phyloP scores from a whole-genome alignment of 2,888 invertebrate genomes.

The Salpingus planirostris region DNA sequence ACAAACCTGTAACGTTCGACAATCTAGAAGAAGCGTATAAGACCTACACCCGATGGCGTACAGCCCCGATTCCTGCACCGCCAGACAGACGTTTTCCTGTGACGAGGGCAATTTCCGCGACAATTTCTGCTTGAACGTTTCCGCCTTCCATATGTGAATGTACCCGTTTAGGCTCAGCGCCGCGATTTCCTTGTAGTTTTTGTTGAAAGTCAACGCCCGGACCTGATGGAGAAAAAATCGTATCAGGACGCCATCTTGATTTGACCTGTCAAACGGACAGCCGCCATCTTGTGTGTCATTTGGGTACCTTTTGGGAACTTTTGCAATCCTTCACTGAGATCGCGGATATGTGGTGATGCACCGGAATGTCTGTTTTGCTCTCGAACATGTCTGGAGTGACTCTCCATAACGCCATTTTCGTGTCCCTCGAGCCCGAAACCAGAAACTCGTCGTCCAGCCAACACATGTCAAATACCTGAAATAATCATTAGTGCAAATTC shows the following conservation, averaged over 20 bases:
- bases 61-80: conserved; percentile 75
- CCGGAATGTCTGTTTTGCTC: conserved; percentile 44
- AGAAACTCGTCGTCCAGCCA: conserved; percentile 95
- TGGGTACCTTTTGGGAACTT: conserved; percentile 59
- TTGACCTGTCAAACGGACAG: conserved; percentile 1
- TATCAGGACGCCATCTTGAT: conserved; percentile 1
- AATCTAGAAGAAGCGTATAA: conserved; percentile 82
- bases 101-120: conserved; percentile 80
- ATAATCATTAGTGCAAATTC: too few species aligned
- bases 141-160: conserved; percentile 89
- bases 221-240: conserved; percentile 40
- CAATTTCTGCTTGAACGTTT: conserved; percentile 79
- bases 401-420: conserved; percentile 83
- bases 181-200: conserved; percentile 77
- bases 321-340: conserved; percentile 68
- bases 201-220: conserved; percentile 81
- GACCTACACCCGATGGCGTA: conserved; percentile 94
- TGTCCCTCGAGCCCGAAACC: conserved; percentile 89
- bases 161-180: conserved; percentile 87
- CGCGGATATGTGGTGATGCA: conserved; percentile 52
- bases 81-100: conserved; percentile 89
- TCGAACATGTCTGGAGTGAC: conserved; percentile 47
- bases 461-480: conserved; percentile 72
- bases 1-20: conserved; percentile 76
- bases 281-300: too few species aligned